These are phyloP conservation scores for Drosophila guanche DNA, from an alignment of 1,140 invertebrate species.

Conservation along the genomic window DNA sequence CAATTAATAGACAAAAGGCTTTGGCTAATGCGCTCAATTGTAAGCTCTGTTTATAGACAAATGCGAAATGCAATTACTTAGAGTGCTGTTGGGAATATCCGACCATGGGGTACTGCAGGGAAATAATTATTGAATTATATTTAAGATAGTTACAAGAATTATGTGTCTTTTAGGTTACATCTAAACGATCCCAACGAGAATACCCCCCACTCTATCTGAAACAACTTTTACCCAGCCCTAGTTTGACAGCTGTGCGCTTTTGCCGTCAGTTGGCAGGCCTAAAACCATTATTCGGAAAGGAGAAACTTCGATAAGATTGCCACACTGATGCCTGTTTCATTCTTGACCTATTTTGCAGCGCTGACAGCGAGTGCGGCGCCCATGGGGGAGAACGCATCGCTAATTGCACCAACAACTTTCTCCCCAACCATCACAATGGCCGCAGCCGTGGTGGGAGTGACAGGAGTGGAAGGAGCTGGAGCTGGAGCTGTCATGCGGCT, in stretches of 20 bases:
- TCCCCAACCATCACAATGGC: conserved; percentile 17
- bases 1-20: conserved; percentile 46
- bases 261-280: conserved; percentile 15
- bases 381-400: conserved; percentile 52
- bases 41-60: conserved; percentile 4
- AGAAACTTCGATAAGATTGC: conserved; percentile 14
- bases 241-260: conserved; percentile 11
- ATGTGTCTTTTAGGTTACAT: too few species aligned
- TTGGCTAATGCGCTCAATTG: conserved; percentile 24
- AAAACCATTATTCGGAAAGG: conserved; percentile 10
- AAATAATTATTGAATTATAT: too few species aligned
- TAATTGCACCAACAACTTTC: conserved; percentile 56
- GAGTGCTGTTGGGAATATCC: too few species aligned
- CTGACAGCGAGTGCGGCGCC: conserved; percentile 44
- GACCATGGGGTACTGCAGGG: too few species aligned
- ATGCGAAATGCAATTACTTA: not conserved
- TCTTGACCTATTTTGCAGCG: conserved; percentile 68
- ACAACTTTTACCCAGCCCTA: not conserved
- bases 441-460: conserved; percentile 13
- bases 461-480: conserved; percentile 9
- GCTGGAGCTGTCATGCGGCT: conserved; percentile 18
- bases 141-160: too few species aligned
- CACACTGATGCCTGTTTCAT: conserved; percentile 42
- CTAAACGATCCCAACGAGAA: not conserved
- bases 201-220: not conserved